These are phyloP conservation scores for Mylabris phalerata DNA, from an alignment of 1,140 invertebrate species.

Conservation along the genomic window DNA sequence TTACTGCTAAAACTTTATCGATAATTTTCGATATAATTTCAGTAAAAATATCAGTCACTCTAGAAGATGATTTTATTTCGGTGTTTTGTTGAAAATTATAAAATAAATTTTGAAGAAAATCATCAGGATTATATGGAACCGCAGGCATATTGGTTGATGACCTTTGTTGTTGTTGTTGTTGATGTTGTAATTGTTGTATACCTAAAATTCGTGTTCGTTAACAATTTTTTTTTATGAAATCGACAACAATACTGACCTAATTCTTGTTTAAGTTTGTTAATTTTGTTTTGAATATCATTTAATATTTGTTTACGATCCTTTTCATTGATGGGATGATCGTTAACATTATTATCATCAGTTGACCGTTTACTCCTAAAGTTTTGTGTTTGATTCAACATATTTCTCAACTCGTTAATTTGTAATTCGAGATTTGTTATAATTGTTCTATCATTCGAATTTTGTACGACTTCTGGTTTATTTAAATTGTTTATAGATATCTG, in stretches of 20 bases:
- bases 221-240: neutral
- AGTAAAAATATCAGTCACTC: slow-evolving; percentile 21
- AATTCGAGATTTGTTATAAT: slow-evolving; percentile 27
- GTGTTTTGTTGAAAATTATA: neutral
- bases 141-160: neutral
- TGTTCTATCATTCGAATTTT: slow-evolving; percentile 28
- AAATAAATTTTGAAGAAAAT: neutral
- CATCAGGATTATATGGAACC: neutral
- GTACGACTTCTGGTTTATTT: slow-evolving; percentile 27
- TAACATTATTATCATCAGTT: neutral
- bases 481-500: slow-evolving; percentile 29
- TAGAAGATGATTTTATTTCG: neutral
- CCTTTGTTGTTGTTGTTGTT: neutral
- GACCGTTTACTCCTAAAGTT: neutral
- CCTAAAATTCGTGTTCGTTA: neutral
- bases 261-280: too few relatives aligned
- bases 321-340: too few relatives aligned
- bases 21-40: slow-evolving; percentile 31
- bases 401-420: slow-evolving; percentile 31
- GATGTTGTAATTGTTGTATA: neutral
- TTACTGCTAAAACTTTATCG: slow-evolving; percentile 29
- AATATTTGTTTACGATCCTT: neutral
- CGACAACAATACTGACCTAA: too few relatives aligned
- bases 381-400: slow-evolving; percentile 15
- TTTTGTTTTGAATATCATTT: neutral